Percentiles rank a stretch among this genome's conserved stretches.
phyloP scores from a whole-genome alignment of 1,140 invertebrate species.

The Littorina saxatilis region DNA sequence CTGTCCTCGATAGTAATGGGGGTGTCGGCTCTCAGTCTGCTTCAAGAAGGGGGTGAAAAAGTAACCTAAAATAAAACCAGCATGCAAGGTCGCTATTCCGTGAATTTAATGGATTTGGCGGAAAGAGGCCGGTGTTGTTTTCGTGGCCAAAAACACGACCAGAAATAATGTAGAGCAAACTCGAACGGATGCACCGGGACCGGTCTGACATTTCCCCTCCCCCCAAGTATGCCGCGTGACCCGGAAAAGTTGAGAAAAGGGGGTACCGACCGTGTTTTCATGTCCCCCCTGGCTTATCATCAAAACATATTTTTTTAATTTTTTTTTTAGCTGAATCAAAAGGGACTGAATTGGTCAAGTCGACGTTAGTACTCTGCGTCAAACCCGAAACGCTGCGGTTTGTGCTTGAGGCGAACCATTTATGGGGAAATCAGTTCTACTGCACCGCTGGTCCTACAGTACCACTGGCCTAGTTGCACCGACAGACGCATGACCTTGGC shows the following conservation, averaged over 20 bases:
- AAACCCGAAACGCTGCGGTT: background rate
- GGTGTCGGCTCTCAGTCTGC: background rate
- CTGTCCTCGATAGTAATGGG: constrained; percentile 16
- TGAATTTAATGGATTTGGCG: too few species aligned
- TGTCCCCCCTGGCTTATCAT: background rate
- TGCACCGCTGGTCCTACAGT: background rate
- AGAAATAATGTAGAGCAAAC: background rate
- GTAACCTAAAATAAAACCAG: background rate
- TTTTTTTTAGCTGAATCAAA: background rate
- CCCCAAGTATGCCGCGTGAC: background rate
- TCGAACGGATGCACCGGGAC: background rate
- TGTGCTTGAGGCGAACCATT: background rate
- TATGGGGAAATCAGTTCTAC: background rate
- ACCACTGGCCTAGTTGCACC: background rate
- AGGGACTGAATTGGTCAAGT: background rate
- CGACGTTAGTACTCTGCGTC: background rate
- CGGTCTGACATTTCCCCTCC: background rate
- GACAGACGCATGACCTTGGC: too few species aligned
- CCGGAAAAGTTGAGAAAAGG: background rate
- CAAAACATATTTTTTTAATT: background rate
- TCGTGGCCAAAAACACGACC: too few species aligned
- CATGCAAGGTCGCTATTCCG: background rate
- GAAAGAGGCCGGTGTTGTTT: background rate
- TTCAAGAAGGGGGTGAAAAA: background rate
- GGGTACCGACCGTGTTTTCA: background rate